Percentiles rank a stretch among this genome's conserved stretches.
phyloP scores from a whole-genome alignment of 2,113 vertebrate genomes.

The Pomatostomus ruficeps region DNA sequence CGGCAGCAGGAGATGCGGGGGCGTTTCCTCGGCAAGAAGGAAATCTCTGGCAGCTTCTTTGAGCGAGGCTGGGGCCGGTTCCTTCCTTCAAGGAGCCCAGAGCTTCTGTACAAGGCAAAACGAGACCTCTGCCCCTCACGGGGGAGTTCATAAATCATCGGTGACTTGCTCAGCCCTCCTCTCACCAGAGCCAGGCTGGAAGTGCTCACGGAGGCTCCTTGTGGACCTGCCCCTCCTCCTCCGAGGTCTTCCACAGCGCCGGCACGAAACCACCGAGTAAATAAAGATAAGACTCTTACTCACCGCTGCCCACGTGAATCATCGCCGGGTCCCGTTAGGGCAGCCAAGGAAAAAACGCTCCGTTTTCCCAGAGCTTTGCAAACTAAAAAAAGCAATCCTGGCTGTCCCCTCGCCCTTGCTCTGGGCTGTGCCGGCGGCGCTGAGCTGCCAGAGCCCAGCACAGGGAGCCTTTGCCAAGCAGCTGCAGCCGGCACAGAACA shows the following conservation, averaged over 20 bases:
- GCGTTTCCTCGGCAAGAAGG: background rate
- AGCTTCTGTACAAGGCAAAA: accelerated
- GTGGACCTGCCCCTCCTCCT: background rate
- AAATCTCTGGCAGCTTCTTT: background rate
- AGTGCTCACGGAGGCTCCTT: background rate
- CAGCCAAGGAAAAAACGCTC: background rate
- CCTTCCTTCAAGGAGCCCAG: accelerated
- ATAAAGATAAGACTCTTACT: background rate
- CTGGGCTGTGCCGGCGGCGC: background rate
- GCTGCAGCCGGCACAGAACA: background rate
- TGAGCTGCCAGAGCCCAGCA: background rate
- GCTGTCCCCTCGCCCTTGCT: background rate
- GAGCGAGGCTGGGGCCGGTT: accelerated
- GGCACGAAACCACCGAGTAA: background rate
- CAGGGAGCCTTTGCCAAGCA: background rate
- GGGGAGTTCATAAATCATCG: background rate
- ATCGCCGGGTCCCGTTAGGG: background rate
- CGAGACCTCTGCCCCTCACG: background rate
- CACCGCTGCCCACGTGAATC: background rate
- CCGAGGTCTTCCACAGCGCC: background rate
- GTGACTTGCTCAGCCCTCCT: background rate
- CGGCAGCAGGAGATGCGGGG: background rate
- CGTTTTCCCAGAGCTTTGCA: background rate
- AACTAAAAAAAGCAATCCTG: background rate
- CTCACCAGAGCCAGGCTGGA: background rate